phyloP scores from a whole-genome alignment of 2,888 invertebrate species.

The Antheraea assamensis region DNA sequence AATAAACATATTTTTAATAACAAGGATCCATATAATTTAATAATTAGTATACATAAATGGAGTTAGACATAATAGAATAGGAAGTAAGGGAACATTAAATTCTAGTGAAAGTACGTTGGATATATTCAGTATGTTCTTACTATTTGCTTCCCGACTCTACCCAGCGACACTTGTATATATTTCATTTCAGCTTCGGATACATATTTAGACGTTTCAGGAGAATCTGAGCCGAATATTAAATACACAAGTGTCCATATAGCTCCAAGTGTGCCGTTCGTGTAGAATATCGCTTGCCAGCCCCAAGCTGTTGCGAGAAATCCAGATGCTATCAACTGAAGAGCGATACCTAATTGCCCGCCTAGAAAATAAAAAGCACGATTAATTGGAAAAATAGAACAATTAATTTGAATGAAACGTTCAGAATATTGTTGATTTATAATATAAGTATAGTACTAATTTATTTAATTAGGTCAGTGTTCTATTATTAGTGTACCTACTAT shows the following conservation, averaged over 20 bases:
- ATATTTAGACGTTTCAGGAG: constrained; percentile 2
- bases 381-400: neutral
- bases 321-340: constrained; percentile 75
- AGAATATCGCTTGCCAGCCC: constrained; percentile 85
- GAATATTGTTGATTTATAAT: neutral
- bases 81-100: too few relatives aligned
- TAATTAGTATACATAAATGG: too few relatives aligned
- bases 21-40: too few relatives aligned
- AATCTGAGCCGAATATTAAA: constrained; percentile 77
- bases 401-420: neutral
- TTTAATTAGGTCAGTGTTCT: neutral
- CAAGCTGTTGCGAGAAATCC: constrained; percentile 42
- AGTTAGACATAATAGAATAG: too few relatives aligned
- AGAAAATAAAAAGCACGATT: constrained; percentile 30
- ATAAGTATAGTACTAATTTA: neutral
- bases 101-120: too few relatives aligned
- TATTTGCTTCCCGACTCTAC: constrained; percentile 24
- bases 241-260: constrained; percentile 66
- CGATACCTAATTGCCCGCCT: constrained; percentile 80
- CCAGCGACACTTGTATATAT: constrained; percentile 80
- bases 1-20: too few relatives aligned
- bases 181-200: constrained; percentile 65
- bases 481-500: neutral
- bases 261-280: constrained; percentile 71
- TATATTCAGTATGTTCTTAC: neutral